phyloP scores from a whole-genome alignment of 2,888 invertebrate genomes.

The Agrotis segetum region DNA sequence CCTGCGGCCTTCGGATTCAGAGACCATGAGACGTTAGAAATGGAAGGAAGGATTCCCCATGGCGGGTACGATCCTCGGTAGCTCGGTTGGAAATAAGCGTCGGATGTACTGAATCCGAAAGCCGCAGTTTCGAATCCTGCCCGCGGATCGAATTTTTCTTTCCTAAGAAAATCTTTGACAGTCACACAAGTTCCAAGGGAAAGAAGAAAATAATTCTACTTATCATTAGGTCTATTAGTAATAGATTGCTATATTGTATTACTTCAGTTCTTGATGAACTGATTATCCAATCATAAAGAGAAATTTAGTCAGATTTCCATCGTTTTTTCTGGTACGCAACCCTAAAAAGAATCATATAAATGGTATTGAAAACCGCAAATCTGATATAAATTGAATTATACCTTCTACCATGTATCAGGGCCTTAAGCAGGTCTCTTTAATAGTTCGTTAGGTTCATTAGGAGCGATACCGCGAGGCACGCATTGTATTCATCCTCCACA shows the following conservation, averaged over 20 bases:
- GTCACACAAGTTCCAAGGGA: too few relatives aligned
- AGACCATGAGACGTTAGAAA: too few relatives aligned
- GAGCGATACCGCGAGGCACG: slow-evolving; percentile 62
- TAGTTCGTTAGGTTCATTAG: slow-evolving; percentile 78
- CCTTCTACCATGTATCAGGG: slow-evolving; percentile 28
- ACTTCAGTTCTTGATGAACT: neutral
- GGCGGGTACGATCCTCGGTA: too few relatives aligned
- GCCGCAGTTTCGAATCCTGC: too few relatives aligned
- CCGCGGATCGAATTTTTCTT: too few relatives aligned
- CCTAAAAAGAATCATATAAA: slow-evolving; percentile 12
- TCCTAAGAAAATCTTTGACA: too few relatives aligned
- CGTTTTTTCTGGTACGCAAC: neutral
- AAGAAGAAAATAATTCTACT: too few relatives aligned
- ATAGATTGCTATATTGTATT: neutral
- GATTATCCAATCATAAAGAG: too few relatives aligned
- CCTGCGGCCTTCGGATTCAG: too few relatives aligned
- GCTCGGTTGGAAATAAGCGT: too few relatives aligned
- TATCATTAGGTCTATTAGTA: neutral
- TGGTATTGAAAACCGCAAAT: slow-evolving; percentile 35
- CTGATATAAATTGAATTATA: slow-evolving; percentile 51
- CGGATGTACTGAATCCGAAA: too few relatives aligned
- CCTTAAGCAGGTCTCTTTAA: slow-evolving; percentile 63
- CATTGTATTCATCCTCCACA: slow-evolving; percentile 70
- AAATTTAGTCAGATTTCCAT: neutral
- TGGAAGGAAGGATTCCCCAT: too few relatives aligned